phyloP scores from a whole-genome alignment of 2,113 vertebrate species.

The Alexandromys fortis region DNA sequence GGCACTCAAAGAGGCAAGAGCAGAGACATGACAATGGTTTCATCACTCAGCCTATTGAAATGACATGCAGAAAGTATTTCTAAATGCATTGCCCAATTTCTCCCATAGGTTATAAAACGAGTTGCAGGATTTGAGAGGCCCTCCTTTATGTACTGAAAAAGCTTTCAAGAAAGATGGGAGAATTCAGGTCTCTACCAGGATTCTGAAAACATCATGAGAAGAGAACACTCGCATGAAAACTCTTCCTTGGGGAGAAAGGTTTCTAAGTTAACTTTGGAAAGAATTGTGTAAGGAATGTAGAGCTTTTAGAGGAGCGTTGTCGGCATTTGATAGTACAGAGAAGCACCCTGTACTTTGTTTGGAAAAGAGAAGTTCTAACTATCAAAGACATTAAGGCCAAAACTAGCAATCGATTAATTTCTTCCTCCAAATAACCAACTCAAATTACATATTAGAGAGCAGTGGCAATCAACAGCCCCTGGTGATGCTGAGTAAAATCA shows the following conservation, averaged over 20 bases:
- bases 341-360: neutral
- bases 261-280: constrained; percentile 28
- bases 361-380: neutral
- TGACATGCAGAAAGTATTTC: neutral
- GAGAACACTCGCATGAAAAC: neutral
- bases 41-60: neutral
- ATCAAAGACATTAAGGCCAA: neutral
- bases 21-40: neutral
- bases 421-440: neutral
- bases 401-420: neutral
- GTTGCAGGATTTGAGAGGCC: neutral
- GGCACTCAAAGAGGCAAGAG: neutral
- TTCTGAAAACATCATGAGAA: neutral
- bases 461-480: neutral
- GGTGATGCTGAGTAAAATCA: neutral
- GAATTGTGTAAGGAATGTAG: neutral
- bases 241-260: neutral
- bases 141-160: neutral
- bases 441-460: neutral
- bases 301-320: neutral
- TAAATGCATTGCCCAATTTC: neutral
- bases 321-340: neutral
- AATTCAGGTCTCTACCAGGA: neutral
- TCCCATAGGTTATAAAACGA: constrained; percentile 2
- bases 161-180: constrained; percentile 23